A percentile compares a stretch with the other conserved stretches of the same genome.
These are phyloP conservation scores for Aptenodytes forsteri DNA, from an alignment of 2,113 vertebrate species.

Conservation along the genomic window DNA sequence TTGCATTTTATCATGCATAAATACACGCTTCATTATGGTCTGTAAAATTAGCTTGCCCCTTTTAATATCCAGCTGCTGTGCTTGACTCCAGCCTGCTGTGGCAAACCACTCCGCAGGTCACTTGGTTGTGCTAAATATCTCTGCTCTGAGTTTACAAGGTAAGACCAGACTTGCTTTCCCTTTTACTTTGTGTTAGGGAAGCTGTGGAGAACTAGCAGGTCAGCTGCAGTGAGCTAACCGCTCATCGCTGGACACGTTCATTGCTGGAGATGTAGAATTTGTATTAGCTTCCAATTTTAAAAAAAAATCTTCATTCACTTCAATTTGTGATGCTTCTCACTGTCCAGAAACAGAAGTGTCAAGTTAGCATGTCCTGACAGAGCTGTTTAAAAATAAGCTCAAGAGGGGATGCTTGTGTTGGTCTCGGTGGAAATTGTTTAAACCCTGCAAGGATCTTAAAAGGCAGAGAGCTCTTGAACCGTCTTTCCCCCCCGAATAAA, in stretches of 20 bases:
- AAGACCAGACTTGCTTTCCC: too few relatives aligned
- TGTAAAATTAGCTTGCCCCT: background rate
- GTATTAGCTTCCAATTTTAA: background rate
- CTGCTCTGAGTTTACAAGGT: background rate
- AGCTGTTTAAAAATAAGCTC: background rate
- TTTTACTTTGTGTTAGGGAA: background rate
- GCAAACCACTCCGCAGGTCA: background rate
- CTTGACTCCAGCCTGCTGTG: background rate
- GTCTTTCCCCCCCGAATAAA: fast-evolving
- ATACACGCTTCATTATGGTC: background rate
- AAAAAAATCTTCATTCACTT: background rate
- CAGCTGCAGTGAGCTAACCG: background rate
- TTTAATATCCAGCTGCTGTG: background rate
- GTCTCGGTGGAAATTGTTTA: background rate
- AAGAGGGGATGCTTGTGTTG: background rate
- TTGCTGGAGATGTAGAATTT: background rate
- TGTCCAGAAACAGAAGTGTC: too few relatives aligned
- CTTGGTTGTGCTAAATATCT: background rate
- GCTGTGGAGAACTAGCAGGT: too few relatives aligned
- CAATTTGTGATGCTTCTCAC: background rate
- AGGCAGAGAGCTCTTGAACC: background rate
- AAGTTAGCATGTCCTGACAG: background rate
- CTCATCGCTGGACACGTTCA: fast-evolving
- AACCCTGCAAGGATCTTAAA: background rate
- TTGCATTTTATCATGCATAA: background rate